Evolutionary conservation across 2,888 invertebrate genomes (phyloP).

Genomic region (Cosmorhoe ocellata): DNA sequence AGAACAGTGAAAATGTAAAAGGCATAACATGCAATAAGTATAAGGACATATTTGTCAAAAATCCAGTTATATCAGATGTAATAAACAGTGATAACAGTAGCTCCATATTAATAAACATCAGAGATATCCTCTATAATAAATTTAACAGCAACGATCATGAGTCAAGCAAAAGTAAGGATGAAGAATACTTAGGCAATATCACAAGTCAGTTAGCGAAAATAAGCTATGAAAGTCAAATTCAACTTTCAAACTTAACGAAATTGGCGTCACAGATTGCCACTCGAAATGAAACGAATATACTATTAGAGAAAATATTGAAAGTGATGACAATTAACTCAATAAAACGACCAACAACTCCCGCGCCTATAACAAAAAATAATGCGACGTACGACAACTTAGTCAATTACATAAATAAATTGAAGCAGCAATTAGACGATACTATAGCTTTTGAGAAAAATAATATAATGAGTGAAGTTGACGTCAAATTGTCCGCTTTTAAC

Average conservation of each 20-base stretch:
- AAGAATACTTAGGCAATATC: constrained; percentile 32
- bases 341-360: constrained; percentile 19
- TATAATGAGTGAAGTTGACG: constrained; percentile 39
- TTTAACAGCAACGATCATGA: constrained; percentile 19
- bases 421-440: constrained; percentile 39
- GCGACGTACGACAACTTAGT: constrained; percentile 36
- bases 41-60: constrained; percentile 8
- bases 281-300: constrained; percentile 25
- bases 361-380: constrained; percentile 29
- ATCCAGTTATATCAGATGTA: neutral
- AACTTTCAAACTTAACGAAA: constrained; percentile 31
- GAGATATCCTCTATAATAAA: constrained; percentile 34
- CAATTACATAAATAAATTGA: constrained; percentile 39
- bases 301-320: constrained; percentile 28
- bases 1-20: constrained; percentile 37
- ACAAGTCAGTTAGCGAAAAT: constrained; percentile 29
- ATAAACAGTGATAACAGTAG: neutral
- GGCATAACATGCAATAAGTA: constrained; percentile 45
- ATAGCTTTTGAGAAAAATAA: constrained; percentile 40
- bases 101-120: constrained; percentile 32
- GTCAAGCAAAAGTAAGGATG: constrained; percentile 10
- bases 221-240: constrained; percentile 26
- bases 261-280: constrained; percentile 19
- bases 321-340: constrained; percentile 20
- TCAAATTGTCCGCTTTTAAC: constrained; percentile 32